Base-by-base conservation (phyloP, 1,140 invertebrate genomes). In the Thaumetopoea pityocampa region DNA sequence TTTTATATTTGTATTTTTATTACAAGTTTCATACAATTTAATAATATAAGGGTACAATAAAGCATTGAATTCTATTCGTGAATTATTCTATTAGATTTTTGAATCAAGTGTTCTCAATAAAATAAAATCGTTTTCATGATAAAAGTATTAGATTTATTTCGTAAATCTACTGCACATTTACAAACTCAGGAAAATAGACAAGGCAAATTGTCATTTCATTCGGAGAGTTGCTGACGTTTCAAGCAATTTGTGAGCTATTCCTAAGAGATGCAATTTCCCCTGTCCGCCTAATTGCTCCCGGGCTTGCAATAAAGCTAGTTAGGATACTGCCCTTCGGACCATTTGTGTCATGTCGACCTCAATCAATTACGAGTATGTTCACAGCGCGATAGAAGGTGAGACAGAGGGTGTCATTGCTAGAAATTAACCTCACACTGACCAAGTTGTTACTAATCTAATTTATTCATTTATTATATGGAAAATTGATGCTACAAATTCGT, bases 251-350 rank as follows among this genome's bases (percentile, higher is more conserved):
- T 65, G 70, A 68, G 55, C 52, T 60, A 60, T 64, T 58, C 61
- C 57, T 59, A 56, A 73, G 72, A 68, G 70, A 66, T 69, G 67
- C 64, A 79, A 70, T 82, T 77, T 70, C 67, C 72, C 38, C 41
- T 44, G 67, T 66, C 43, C 61, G 63, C 47, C 51, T 81, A 82
- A 79, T 82, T 79, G 67, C 60, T 72, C 63, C 54, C 53, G 54
- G 55, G 57, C 58, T 61, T 53, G 23, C 36, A 38, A 57, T 53
- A 52, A 54, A 51, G 52, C 53, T 60, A 54, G 61, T 53, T 56
- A 49, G 44, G 38, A n/a, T 27, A 56, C 43, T 46, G 33, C 22
- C 33, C 22, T 16, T 35, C 35, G 42, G 38, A 19, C 48, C 51
- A 48, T 35, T 51, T 36, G 42, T 43, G 44, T 30, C 48, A 33